Evolutionary conservation across 2,888 invertebrate genomes (phyloP).

Genomic region (Stenodera caucasica): DNA sequence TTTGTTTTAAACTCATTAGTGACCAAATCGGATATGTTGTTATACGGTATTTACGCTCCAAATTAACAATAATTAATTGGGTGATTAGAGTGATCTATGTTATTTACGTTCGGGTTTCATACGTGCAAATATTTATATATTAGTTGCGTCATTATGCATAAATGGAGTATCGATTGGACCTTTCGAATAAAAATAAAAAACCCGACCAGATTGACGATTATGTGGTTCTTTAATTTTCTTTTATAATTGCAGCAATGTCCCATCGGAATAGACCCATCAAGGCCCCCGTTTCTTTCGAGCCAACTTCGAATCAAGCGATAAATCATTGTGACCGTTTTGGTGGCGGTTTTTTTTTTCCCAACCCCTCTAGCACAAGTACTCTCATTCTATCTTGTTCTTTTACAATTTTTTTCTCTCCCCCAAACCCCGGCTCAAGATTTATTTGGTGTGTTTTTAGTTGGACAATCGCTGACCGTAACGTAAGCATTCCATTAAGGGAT

Average conservation of each 20-base stretch:
- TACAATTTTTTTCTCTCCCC: neutral
- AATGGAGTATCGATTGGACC: constrained; percentile 12
- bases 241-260: constrained; percentile 1
- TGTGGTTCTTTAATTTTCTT: neutral
- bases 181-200: too few species aligned
- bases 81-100: constrained; percentile 53
- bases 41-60: constrained; percentile 54
- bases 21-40: constrained; percentile 53
- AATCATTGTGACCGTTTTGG: constrained; percentile 1
- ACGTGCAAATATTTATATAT: constrained; percentile 36
- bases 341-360: neutral
- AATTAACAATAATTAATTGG: constrained; percentile 56
- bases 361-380: neutral
- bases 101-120: constrained; percentile 2
- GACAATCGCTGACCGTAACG: constrained; percentile 51
- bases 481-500: constrained; percentile 53
- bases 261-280: neutral
- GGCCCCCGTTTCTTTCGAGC: neutral
- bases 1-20: constrained; percentile 54
- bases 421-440: constrained; percentile 37
- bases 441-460: constrained; percentile 44
- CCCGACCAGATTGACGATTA: too few species aligned
- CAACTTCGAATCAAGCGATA: neutral
- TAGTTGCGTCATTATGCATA: constrained; percentile 38
- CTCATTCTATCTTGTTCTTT: neutral